Conservation (phyloP, 1,140 invertebrate species). For the Drosophila bocki region DNA sequence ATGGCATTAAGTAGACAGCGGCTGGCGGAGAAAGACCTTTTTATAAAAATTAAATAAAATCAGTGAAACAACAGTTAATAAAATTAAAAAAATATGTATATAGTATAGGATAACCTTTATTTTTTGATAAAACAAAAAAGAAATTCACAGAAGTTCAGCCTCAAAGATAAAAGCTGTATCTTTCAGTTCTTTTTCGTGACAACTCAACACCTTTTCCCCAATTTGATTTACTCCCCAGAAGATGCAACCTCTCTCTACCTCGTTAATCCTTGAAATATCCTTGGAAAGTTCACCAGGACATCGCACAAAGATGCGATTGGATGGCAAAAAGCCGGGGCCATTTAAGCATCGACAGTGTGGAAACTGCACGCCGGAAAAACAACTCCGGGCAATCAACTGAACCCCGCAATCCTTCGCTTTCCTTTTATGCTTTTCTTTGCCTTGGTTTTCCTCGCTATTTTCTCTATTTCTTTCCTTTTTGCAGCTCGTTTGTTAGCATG, state of each 20-base stretch:
- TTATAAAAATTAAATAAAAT: background rate
- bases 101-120: background rate
- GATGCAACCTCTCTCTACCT: background rate
- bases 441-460: constrained; percentile 9
- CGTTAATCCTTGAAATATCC: constrained; percentile 11
- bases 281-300: background rate
- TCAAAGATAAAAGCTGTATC: background rate
- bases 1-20: background rate
- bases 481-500: constrained; percentile 39
- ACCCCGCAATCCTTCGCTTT: constrained; percentile 1
- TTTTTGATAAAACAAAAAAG: background rate
- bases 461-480: constrained; percentile 6
- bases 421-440: background rate
- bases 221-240: constrained; percentile 1
- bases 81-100: too few species aligned
- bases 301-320: constrained; percentile 3
- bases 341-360: constrained; percentile 89
- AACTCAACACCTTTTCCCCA: background rate
- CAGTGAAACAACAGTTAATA: too few species aligned
- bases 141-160: too few species aligned
- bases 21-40: background rate
- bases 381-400: constrained; percentile 57
- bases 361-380: constrained; percentile 63
- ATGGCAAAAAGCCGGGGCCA: constrained; percentile 12
- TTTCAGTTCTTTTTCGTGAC: background rate